Conservation (phyloP, 2,797 vertebrate species). For the Mycteria americana region DNA sequence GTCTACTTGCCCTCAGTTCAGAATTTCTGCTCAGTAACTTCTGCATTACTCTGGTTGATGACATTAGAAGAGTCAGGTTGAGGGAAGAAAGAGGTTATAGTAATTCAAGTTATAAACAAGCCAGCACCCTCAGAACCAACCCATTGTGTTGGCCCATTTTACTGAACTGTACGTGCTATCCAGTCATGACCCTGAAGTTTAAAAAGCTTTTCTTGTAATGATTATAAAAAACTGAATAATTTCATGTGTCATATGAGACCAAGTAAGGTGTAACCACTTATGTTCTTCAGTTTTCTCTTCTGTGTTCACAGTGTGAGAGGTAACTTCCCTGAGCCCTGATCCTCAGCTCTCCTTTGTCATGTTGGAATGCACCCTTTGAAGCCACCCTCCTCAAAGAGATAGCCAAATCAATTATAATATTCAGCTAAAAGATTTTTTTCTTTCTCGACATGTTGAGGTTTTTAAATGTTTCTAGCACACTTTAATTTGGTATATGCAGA, state of each 20-base stretch:
- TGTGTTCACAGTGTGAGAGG: not conserved
- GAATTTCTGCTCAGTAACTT: not conserved
- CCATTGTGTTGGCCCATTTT: not conserved
- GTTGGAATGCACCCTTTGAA: not conserved
- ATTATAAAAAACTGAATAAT: not conserved
- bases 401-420: not conserved
- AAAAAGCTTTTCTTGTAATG: not conserved
- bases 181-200: not conserved
- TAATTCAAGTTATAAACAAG: not conserved
- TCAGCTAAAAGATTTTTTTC: not conserved
- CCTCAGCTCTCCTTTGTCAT: not conserved
- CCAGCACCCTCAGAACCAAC: not conserved
- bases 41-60: not conserved
- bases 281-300: not conserved
- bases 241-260: not conserved
- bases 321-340: not conserved
- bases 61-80: not conserved
- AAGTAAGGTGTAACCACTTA: not conserved
- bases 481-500: not conserved
- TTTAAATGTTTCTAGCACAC: not conserved
- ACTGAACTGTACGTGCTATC: not conserved
- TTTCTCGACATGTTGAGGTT: not conserved
- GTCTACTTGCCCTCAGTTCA: not conserved
- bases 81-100: not conserved
- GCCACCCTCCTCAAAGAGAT: not conserved